A percentile compares a stretch with the other conserved stretches of the same genome.
These are phyloP conservation scores for Sparidentex hasta DNA, from an alignment of 2,797 vertebrate species.

Conservation along the genomic window DNA sequence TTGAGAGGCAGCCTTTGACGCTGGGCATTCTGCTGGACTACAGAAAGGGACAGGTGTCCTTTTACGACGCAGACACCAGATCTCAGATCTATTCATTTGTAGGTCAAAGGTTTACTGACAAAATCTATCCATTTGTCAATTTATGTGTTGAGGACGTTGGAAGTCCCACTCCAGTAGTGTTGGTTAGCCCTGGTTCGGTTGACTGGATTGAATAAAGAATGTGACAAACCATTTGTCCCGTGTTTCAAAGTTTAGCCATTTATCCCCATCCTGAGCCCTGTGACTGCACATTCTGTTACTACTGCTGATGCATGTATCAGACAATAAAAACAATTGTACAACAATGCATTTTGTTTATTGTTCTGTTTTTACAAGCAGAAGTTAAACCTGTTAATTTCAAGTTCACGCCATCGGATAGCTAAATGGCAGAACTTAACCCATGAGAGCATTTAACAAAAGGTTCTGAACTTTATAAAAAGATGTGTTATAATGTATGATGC, in stretches of 20 bases:
- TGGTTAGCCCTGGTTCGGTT: slow-evolving; percentile 34
- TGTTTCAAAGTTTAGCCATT: not conserved
- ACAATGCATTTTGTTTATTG: slow-evolving; percentile 30
- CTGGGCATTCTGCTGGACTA: slow-evolving; percentile 75
- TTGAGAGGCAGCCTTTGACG: not conserved
- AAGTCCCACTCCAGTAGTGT: slow-evolving; percentile 21
- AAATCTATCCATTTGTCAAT: slow-evolving; percentile 70
- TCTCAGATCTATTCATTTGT: slow-evolving; percentile 61
- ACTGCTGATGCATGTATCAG: not conserved
- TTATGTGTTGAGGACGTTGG: slow-evolving; percentile 52
- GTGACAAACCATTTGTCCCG: not conserved
- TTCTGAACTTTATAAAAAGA: slow-evolving; percentile 1
- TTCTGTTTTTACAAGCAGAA: not conserved
- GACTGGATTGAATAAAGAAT: slow-evolving; percentile 59
- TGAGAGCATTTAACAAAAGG: slow-evolving; percentile 6
- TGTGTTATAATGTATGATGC: not conserved
- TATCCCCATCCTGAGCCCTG: not conserved
- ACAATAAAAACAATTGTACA: slow-evolving; percentile 34
- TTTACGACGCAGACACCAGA: slow-evolving; percentile 60
- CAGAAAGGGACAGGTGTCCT: slow-evolving; percentile 52
- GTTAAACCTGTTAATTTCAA: slow-evolving; percentile 19
- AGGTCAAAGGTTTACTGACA: slow-evolving; percentile 37
- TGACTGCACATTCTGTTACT: not conserved
- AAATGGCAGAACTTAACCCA: not conserved
- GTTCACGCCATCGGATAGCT: not conserved